A percentile compares a stretch with the other conserved stretches of the same genome.
Conservation (phyloP, 2,113 vertebrate species). For the Tringa solitaria region DNA sequence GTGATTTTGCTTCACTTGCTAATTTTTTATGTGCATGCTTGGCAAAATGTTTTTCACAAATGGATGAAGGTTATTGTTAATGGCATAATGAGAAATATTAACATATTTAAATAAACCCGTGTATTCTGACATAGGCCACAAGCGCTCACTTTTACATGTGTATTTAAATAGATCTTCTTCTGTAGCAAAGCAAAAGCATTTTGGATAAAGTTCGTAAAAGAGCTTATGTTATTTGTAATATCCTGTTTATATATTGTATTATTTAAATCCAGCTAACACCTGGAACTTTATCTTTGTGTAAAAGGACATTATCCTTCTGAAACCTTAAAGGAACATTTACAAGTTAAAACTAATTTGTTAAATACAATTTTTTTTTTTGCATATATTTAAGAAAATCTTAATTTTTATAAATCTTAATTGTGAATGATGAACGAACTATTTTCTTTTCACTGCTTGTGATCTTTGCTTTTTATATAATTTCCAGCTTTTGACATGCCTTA, state of each 20-base stretch:
- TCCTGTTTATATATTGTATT: background rate
- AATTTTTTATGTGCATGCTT: slow-evolving; percentile 96
- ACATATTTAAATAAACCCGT: slow-evolving; percentile 85
- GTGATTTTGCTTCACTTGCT: slow-evolving; percentile 95
- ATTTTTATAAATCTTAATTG: background rate
- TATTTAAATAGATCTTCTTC: slow-evolving; percentile 35
- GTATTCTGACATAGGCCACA: slow-evolving; percentile 72
- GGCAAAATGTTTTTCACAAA: slow-evolving; percentile 93
- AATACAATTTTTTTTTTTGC: background rate
- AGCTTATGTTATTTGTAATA: background rate
- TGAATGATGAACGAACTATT: background rate
- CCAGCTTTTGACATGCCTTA: background rate
- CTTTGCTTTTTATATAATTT: background rate
- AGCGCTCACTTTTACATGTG: slow-evolving; percentile 41
- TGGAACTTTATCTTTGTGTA: background rate
- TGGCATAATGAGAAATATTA: slow-evolving; percentile 93
- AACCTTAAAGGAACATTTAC: background rate
- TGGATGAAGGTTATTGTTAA: slow-evolving; percentile 85
- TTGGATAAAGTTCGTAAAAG: slow-evolving; percentile 19
- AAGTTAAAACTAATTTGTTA: background rate
- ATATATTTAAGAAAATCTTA: background rate
- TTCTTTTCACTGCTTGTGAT: background rate
- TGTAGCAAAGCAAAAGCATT: slow-evolving; percentile 25
- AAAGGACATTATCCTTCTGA: background rate
- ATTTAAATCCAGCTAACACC: background rate